These are phyloP conservation scores for Orycteropus afer DNA, from an alignment of 2,113 vertebrate genomes.

Conservation along the genomic window DNA sequence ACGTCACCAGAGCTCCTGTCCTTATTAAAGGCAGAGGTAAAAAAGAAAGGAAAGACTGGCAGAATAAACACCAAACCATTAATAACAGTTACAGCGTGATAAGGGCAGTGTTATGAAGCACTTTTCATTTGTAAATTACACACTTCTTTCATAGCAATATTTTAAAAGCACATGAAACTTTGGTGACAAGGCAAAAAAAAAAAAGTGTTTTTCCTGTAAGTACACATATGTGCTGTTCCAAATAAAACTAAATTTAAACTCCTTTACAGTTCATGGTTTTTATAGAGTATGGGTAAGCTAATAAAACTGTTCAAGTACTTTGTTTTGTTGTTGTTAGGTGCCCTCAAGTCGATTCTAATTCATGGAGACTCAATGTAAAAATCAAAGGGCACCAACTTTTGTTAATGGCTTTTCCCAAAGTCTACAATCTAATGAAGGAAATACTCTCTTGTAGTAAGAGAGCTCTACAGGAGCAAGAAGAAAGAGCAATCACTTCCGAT, in stretches of 20 bases:
- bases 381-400: not conserved
- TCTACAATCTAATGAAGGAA: constrained; percentile 9
- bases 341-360: not conserved
- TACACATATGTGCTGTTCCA: not conserved
- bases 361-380: not conserved
- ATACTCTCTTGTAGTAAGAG: not conserved
- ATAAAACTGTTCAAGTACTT: constrained; percentile 30
- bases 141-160: not conserved
- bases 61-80: not conserved
- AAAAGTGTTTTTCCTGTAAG: not conserved
- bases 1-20: too few relatives aligned
- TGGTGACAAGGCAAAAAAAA: not conserved
- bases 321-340: not conserved
- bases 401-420: constrained; percentile 6
- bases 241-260: constrained; percentile 24
- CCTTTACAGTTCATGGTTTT: not conserved
- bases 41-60: not conserved
- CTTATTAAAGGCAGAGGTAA: too few relatives aligned
- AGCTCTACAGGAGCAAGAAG: too few relatives aligned
- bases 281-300: not conserved
- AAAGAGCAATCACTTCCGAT: too few relatives aligned
- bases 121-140: not conserved
- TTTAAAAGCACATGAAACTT: constrained; percentile 29
- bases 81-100: not conserved
- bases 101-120: not conserved